These are phyloP conservation scores for Apis mellifera DNA, from an alignment of 1,140 invertebrate species.

Conservation along the genomic window Amel_HAv3.1 CM009931.2:18674501-18675000, in stretches of 20 bases:
- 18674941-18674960: neutral
- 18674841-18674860: no score
- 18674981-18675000: neutral
- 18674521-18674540: conserved; percentile 35
- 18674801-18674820: no score
- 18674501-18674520: conserved; percentile 11
- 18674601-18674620: neutral
- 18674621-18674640: neutral
- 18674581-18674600: neutral
- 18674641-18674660: neutral
- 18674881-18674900: no score
- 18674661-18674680: neutral
- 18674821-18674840: no score
- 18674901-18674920: neutral
- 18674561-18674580: neutral
- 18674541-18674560: neutral
- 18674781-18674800: no score
- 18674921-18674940: neutral
- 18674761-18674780: no score
- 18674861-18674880: no score
- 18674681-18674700: neutral
- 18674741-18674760: no score
- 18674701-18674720: neutral
- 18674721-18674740: no score
- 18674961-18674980: neutral